Evolutionary conservation across 2,888 invertebrate species (phyloP), one percentile per base, ranked within the genome.

Genomic region (Apamea anceps): DNA sequence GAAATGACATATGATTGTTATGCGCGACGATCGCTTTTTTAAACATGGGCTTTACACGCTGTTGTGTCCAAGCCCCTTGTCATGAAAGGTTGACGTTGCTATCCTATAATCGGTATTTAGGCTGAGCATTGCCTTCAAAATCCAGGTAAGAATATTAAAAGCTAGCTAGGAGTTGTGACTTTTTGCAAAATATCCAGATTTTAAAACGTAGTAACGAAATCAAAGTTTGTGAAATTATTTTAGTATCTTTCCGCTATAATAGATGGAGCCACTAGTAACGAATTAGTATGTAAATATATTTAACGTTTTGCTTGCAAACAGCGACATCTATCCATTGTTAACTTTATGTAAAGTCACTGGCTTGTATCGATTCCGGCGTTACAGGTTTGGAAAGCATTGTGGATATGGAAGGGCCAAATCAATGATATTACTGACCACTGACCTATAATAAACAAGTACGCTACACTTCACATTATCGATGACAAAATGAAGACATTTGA

Each of bases 231-330:
- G 7, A 25, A 0, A 25, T 15, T 13, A 25, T 3, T 45, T 73
- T 65, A 63, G 54, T 82, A 73, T 8, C 3, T 21, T 13, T 8
- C 0, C 18, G 12, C n/a, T 21, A 21, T 51, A 48, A 75, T 42
- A 81, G 81, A 81, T 81, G 75, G 80, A 74, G 80, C 68, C 37
- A 81, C 54, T 45, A 42, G 77, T 32, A 68, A 28, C 32, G 25
- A 15, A 62, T 42, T 12, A n/a, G 28, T 28, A 54, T 7, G 21
- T 21, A 21, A 51, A 18, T 51, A 51, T 6, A 18, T 45, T 12
- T 6, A 51, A 18, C 1, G 18, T 51, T 51, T 51, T 51, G 15
- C 51, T 51, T 51, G 51, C 51, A 51, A 51, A 51, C 51, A 51
- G 51, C 51, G 51, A 18, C 51, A 51, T 51, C 51, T 51, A 18